Percentiles rank a stretch among this genome's conserved stretches.
Conservation (phyloP, 1,140 invertebrate species). For the fruit fly (Drosophila melanogaster) region Release_6_plus_ISO1_MT NT_033777.3:11148001-11148500, state of each 20-base stretch:
- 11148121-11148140: slow-evolving; percentile 19
- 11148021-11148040: slow-evolving; percentile 54
- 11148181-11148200: slow-evolving; percentile 72
- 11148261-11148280: slow-evolving; percentile 19
- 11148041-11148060: slow-evolving; percentile 57
- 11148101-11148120: slow-evolving; percentile 79
- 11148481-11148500: no score
- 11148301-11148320: slow-evolving; percentile 52
- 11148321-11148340: slow-evolving; percentile 22
- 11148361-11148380: not conserved
- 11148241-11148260: slow-evolving; percentile 50
- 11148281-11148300: slow-evolving; percentile 52
- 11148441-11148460: no score
- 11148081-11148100: slow-evolving; percentile 80
- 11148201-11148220: slow-evolving; percentile 82
- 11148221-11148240: slow-evolving; percentile 67
- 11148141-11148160: slow-evolving; percentile 41
- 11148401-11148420: not conserved
- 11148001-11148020: slow-evolving; percentile 53
- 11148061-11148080: slow-evolving; percentile 40
- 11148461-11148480: no score
- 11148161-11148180: slow-evolving; percentile 68
- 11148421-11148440: no score
- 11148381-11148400: no score
- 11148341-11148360: not conserved